A percentile compares a stretch with the other conserved stretches of the same genome.
Evolutionary conservation across 2,797 vertebrate species (phyloP).

Genomic region (Ispidina lecontei): DNA sequence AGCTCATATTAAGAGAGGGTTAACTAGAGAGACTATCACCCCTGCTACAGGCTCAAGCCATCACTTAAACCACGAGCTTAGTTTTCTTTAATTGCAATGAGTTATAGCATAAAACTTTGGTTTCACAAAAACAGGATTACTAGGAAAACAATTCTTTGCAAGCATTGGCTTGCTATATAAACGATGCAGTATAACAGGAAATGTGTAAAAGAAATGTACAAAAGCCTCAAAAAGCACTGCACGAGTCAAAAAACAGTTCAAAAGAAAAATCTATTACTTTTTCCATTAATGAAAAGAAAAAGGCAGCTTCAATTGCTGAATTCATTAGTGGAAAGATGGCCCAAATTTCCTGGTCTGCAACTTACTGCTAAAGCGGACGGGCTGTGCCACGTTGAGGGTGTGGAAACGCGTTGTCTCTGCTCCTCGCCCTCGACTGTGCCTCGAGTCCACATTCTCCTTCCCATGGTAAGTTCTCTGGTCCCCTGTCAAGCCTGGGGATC

Average conservation of each 20-base stretch:
- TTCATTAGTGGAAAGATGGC: background rate
- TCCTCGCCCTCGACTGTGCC: constrained; percentile 71
- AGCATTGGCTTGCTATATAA: background rate
- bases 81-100: background rate
- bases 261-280: background rate
- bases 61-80: background rate
- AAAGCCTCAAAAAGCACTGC: background rate
- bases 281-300: background rate
- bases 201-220: background rate
- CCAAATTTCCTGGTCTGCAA: constrained; percentile 73
- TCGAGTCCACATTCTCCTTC: constrained; percentile 79
- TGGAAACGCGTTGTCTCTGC: constrained; percentile 80
- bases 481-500: constrained; percentile 71
- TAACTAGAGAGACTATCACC: no score
- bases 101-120: background rate
- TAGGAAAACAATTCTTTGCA: background rate
- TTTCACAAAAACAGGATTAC: background rate
- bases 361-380: constrained; percentile 97
- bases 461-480: constrained; percentile 78
- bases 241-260: background rate
- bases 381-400: constrained; percentile 90
- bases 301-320: background rate
- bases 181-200: background rate
- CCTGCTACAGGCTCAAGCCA: background rate
- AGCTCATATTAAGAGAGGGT: background rate